phyloP scores from a whole-genome alignment of 2,113 vertebrate genomes.

The Trogon surrucura region DNA sequence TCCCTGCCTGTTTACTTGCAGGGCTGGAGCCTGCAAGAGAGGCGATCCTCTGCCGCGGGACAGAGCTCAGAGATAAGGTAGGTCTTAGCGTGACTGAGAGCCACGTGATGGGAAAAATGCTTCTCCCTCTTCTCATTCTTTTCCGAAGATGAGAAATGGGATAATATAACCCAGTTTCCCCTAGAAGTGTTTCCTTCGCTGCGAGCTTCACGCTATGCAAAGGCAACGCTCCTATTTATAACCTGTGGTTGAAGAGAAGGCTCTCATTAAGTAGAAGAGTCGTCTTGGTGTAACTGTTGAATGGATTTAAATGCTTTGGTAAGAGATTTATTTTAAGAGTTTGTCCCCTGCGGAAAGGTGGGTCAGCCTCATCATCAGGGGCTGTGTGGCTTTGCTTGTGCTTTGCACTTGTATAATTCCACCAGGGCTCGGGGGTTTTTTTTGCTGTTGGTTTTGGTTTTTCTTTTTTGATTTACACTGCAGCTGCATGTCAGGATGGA shows the following conservation, averaged over 20 bases:
- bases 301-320: conserved; percentile 8
- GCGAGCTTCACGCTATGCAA: not conserved
- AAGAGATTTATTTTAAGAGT: not conserved
- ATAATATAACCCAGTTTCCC: not conserved
- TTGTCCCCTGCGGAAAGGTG: not conserved
- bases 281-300: not conserved
- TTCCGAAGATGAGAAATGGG: not conserved
- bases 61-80: conserved; percentile 1
- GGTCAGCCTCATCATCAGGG: not conserved
- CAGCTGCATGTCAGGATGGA: conserved; percentile 14
- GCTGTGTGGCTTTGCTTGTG: not conserved
- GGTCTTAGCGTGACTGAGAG: not conserved
- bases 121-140: not conserved
- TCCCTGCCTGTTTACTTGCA: conserved; percentile 58
- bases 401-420: not conserved
- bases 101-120: not conserved
- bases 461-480: not conserved
- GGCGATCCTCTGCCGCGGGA: not conserved
- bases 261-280: conserved; percentile 31
- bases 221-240: conserved; percentile 37
- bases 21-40: not conserved
- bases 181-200: not conserved
- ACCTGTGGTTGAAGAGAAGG: conserved; percentile 40
- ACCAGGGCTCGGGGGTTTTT: not conserved
- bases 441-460: not conserved